Evolutionary conservation across 2,888 invertebrate genomes (phyloP), one percentile per base, ranked within the genome.

Genomic region (Emmelina monodactyla): DNA sequence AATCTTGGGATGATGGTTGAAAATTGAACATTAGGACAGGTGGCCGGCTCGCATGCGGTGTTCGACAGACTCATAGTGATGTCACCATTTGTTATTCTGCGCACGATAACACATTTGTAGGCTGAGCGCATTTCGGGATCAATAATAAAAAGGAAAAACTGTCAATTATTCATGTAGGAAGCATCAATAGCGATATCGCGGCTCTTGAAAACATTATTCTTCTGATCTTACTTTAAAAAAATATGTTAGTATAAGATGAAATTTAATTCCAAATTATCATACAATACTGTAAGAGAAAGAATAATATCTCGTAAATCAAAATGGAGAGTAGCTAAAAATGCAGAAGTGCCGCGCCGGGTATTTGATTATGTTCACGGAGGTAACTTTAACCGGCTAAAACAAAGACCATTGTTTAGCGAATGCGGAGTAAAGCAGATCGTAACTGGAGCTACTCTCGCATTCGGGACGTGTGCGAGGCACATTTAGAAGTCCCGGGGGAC

Each of bases 401-500:
- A 76, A 76, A 73, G 65, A 64, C 64, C 53, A 72, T 75, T 73
- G 75, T 75, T 62, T 59, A 62, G 58, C 53, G 58, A 61, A 58
- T 58, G 58, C 62, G 49, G 59, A 58, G 62, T 53, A 54, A 54
- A 59, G 54, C 59, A 61, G 61, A 64, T 67, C 60, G 62, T 53
- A 60, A 64, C 63, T 59, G 59, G 59, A 51, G 55, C 64, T 57
- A 57, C 63, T 75, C 63, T 61, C 58, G 75, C 62, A 76, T 75
- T 75, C 76, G 61, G 68, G 62, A 68, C 72, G 64, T 72, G 75
- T 58, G 62, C 73, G 61, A 61, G 58, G 67, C 66, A 69, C 71
- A 75, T 72, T 78, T 69, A 73, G 65, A 65, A 68, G 71, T 68
- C 72, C 70, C 72, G 49, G 58, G 65, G 73, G 73, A 71, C 72